Conservation (phyloP, 2,113 vertebrate species). For the Elephantulus edwardii region DNA sequence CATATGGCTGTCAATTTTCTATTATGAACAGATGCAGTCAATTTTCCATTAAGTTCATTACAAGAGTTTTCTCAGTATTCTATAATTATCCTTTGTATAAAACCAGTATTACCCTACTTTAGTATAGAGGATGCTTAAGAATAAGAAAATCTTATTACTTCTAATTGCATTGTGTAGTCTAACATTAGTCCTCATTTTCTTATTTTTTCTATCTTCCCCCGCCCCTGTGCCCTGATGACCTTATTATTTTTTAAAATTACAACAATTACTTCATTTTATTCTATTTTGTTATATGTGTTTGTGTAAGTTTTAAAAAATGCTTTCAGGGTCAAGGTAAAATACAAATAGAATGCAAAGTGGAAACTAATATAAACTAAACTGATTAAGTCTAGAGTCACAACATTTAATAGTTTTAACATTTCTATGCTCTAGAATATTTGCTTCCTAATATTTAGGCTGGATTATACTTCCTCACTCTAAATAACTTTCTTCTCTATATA, state of each 20-base stretch:
- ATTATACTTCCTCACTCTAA: background rate
- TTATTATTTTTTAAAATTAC: slow-evolving; percentile 42
- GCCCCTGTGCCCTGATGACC: background rate
- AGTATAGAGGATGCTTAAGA: slow-evolving; percentile 5
- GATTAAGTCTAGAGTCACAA: slow-evolving; percentile 24
- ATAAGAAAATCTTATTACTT: slow-evolving; percentile 2
- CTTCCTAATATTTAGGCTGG: slow-evolving; percentile 1
- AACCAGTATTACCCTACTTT: background rate
- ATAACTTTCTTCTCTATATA: background rate
- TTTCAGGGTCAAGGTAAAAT: background rate
- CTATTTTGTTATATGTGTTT: background rate
- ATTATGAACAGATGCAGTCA: slow-evolving; percentile 3
- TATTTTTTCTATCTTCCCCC: background rate
- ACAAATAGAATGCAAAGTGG: background rate
- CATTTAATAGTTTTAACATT: background rate
- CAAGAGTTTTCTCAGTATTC: slow-evolving; percentile 24
- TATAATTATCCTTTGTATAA: background rate
- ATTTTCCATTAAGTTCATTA: slow-evolving; percentile 58
- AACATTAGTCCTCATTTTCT: background rate
- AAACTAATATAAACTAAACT: slow-evolving; percentile 48
- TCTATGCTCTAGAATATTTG: background rate
- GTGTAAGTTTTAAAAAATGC: slow-evolving; percentile 20
- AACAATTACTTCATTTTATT: slow-evolving; percentile 11
- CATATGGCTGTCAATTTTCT: background rate
- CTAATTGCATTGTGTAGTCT: background rate